Evolutionary conservation across 2,113 vertebrate species (phyloP).

Genomic region (Nycticebus coucang): DNA sequence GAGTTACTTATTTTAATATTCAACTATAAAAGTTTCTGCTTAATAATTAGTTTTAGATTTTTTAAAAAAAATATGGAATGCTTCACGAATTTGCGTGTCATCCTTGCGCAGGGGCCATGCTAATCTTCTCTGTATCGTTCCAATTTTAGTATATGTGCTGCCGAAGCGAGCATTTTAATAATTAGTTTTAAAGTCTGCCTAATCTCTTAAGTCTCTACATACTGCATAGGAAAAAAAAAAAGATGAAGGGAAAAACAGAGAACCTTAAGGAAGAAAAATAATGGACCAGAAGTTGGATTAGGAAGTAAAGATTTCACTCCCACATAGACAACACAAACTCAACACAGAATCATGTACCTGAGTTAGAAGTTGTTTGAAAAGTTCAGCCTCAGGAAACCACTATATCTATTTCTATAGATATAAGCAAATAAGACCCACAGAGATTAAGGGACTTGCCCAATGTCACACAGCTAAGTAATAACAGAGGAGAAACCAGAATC

Average conservation of each 20-base stretch:
- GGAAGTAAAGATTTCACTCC: neutral
- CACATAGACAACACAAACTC: neutral
- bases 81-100: too few species aligned
- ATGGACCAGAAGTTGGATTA: neutral
- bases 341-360: neutral
- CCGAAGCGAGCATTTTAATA: neutral
- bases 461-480: conserved; percentile 21
- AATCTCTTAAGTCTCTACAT: neutral
- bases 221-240: neutral
- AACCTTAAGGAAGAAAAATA: conserved; percentile 8
- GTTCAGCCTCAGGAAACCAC: neutral
- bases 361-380: neutral
- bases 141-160: too few species aligned
- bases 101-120: too few species aligned
- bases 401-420: conserved; percentile 14
- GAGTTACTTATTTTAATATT: conserved; percentile 44
- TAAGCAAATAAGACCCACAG: neutral
- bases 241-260: neutral
- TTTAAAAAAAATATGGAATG: too few species aligned
- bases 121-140: too few species aligned
- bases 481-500: conserved; percentile 32
- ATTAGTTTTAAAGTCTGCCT: conserved; percentile 40
- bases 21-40: conserved; percentile 29
- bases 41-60: conserved; percentile 51
- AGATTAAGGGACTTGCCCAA: conserved; percentile 44